Evolutionary conservation across 2,113 vertebrate genomes (phyloP), one percentile per base, ranked within the genome.

Genomic region (Clarias magur): DNA sequence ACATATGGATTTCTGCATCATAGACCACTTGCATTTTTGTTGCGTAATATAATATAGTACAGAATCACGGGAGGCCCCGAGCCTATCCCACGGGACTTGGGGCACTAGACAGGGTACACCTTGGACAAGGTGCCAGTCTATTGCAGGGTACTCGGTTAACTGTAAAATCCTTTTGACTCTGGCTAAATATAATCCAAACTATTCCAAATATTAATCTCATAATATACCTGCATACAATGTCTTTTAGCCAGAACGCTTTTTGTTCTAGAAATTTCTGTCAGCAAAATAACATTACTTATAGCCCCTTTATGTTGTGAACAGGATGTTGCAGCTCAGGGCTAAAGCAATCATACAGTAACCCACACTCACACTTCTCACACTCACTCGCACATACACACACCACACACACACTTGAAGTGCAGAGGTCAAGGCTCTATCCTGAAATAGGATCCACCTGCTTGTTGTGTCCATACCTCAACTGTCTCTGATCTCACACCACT

Each of bases 381-480:
- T 60, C 53, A 67, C 81, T 68, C 80, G 54, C 25, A 56, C 76
- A 48, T 75, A 19, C 73, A 30, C 42, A 42, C 60, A 76, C 25
- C 60, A 76, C 25, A 56, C 67, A 85, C 67, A 72, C 34, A 56
- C 79, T 23, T n/a, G 30, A 88, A 81, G 86, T 84, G 89, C 54
- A 68, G 88, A 88, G 92, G 91, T 94, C 93, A 93, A 95, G 92
- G 93, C 89, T 91, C 85, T 65, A 86, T 57, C 92, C 93, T 92
- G 90, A 93, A 93, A 94, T 94, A 95, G 93, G 89, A 89, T 85
- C 91, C 92, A 94, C 93, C 93, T 93, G 93, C 91, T 90, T 84
- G 80, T 89, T 93, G 84, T 89, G 90, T 87, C 87, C 90, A 91
- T 91, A 88, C 88, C 85, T 88, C 79, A 81, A 87, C 91, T 91